Percentiles rank a stretch among this genome's conserved stretches.
These are phyloP conservation scores for Nomada ruficornis DNA, from an alignment of 2,888 invertebrate species.

Conservation along the genomic window DNA sequence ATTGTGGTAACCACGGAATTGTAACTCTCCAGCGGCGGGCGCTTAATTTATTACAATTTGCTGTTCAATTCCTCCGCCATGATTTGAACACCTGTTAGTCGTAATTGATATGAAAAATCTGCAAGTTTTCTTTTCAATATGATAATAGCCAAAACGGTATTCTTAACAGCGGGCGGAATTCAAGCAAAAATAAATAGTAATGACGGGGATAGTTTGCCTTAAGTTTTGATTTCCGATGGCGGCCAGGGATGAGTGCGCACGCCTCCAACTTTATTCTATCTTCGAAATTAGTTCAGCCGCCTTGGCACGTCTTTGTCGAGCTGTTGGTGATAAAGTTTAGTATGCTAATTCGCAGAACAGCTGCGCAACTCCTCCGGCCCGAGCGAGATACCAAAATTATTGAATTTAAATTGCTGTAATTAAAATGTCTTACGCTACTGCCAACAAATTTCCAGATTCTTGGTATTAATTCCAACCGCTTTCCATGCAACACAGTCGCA, in stretches of 20 bases:
- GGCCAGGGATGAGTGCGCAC: conserved; percentile 60
- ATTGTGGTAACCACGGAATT: too few species aligned
- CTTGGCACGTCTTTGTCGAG: conserved; percentile 84
- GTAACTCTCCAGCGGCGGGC: too few species aligned
- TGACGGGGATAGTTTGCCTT: conserved; percentile 73
- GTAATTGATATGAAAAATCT: background rate
- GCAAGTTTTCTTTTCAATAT: background rate
- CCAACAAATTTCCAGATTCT: conserved; percentile 74
- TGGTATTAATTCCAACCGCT: conserved; percentile 66
- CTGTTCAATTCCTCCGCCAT: too few species aligned
- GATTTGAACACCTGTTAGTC: too few species aligned
- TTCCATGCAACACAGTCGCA: conserved; percentile 22
- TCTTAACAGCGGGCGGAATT: background rate
- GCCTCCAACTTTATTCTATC: conserved; percentile 83
- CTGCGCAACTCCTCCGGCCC: conserved; percentile 77
- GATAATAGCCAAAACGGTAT: background rate
- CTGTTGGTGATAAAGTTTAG: conserved; percentile 84
- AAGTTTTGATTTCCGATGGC: conserved; percentile 76
- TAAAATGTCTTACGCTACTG: conserved; percentile 79
- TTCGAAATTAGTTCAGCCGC: conserved; percentile 84
- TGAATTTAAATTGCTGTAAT: conserved; percentile 84
- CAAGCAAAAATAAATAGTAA: conserved; percentile 75
- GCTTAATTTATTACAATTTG: too few species aligned
- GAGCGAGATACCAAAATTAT: conserved; percentile 83
- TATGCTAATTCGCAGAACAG: conserved; percentile 84